Conservation (phyloP, 2,113 vertebrate genomes). For the Callaeas wilsoni region DNA sequence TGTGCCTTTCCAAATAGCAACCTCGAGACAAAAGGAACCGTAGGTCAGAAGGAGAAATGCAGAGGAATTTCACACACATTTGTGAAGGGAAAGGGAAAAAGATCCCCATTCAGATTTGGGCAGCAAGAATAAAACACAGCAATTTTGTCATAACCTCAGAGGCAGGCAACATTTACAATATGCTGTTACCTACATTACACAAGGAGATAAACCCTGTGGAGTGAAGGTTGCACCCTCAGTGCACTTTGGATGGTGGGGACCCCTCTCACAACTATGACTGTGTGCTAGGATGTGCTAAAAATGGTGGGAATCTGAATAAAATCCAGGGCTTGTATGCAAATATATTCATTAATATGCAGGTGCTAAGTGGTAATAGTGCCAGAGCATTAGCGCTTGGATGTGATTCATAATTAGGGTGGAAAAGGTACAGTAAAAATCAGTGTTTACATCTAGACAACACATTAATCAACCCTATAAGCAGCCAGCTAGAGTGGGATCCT, state of each 20-base stretch:
- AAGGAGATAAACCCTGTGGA: not conserved
- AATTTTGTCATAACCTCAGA: not conserved
- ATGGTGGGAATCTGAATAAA: not conserved
- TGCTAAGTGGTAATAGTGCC: not conserved
- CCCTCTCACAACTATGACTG: not conserved
- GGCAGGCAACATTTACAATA: not conserved
- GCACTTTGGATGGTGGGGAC: not conserved
- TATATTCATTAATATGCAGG: not conserved
- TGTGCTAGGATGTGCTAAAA: not conserved
- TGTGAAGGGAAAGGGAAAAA: not conserved
- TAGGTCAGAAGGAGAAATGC: not conserved
- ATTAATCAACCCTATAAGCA: conserved; percentile 35
- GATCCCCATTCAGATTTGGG: not conserved
- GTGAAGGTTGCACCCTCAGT: not conserved
- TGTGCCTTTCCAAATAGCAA: not conserved
- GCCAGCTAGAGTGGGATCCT: not conserved
- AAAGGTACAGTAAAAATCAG: not conserved
- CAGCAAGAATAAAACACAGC: not conserved
- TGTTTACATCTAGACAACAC: not conserved
- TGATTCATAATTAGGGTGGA: not conserved
- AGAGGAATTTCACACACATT: not conserved
- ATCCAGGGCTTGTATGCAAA: not conserved
- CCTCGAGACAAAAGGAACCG: not conserved
- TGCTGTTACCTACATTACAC: not conserved
- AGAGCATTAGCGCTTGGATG: not conserved